Evolutionary conservation across 2,797 vertebrate genomes (phyloP).

Genomic region (Gadopsis bispinosus): DNA sequence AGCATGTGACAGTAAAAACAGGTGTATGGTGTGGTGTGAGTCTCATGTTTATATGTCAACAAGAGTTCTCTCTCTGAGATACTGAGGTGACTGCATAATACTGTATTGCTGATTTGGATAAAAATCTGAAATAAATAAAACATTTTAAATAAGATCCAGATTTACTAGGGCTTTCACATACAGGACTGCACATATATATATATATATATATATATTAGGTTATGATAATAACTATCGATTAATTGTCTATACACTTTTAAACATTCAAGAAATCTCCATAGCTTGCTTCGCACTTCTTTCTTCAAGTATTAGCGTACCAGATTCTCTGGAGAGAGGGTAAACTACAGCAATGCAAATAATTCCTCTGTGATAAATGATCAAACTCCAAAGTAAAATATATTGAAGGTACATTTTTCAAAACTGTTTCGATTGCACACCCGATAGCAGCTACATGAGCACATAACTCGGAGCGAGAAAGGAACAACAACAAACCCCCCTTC

Average conservation of each 20-base stretch:
- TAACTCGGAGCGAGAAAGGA: constrained; percentile 82
- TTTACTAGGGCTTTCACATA: constrained; percentile 87
- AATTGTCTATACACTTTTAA: constrained; percentile 84
- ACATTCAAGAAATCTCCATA: constrained; percentile 80
- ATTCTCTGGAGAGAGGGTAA: constrained; percentile 78
- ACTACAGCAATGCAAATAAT: constrained; percentile 79
- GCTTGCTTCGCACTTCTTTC: constrained; percentile 79
- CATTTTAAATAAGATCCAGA: constrained; percentile 77
- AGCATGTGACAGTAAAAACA: constrained; percentile 45
- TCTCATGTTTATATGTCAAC: constrained; percentile 48
- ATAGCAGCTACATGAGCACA: constrained; percentile 92
- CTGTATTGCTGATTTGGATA: constrained; percentile 83
- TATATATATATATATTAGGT: constrained; percentile 86
- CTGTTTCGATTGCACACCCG: constrained; percentile 86
- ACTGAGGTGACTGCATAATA: constrained; percentile 83
- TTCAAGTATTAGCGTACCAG: constrained; percentile 87
- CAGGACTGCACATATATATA: constrained; percentile 86
- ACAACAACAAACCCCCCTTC: constrained; percentile 6
- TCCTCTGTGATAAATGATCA: constrained; percentile 78
- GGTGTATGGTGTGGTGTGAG: constrained; percentile 44
- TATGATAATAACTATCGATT: constrained; percentile 84
- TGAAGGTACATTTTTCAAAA: constrained; percentile 70
- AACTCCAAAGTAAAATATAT: constrained; percentile 80
- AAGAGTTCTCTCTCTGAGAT: constrained; percentile 66
- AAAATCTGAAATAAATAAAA: constrained; percentile 72